Evolutionary conservation across 2,888 invertebrate genomes (phyloP).

Genomic region (Salpingus planirostris): DNA sequence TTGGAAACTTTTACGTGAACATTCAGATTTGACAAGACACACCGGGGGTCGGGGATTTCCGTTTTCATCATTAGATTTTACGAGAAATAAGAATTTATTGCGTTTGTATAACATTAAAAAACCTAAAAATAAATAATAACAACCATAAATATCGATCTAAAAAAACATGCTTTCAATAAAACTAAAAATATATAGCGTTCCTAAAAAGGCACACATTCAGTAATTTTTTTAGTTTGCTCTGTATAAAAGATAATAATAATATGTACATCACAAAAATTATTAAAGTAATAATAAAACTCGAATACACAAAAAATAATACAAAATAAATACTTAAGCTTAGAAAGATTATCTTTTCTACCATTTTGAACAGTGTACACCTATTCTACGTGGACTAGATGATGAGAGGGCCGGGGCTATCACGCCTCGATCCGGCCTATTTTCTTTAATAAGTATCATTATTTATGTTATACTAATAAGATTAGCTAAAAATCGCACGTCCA

Average conservation of each 20-base stretch:
- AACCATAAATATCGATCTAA: slow-evolving; percentile 36
- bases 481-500: too few species aligned
- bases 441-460: too few species aligned
- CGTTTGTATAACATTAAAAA: neutral
- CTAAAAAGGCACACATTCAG: slow-evolving; percentile 26
- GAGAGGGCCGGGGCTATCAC: too few species aligned
- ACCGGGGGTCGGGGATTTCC: too few species aligned
- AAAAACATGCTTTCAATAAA: slow-evolving; percentile 34
- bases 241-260: too few species aligned
- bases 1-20: too few species aligned
- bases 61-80: too few species aligned
- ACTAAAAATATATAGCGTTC: slow-evolving; percentile 21
- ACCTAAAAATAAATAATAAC: slow-evolving; percentile 33
- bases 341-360: slow-evolving; percentile 15
- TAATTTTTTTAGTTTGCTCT: too few species aligned
- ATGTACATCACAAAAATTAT: slow-evolving; percentile 20
- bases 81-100: neutral
- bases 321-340: slow-evolving; percentile 20
- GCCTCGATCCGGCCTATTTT: too few species aligned
- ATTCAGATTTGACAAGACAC: too few species aligned
- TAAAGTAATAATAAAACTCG: slow-evolving; percentile 12
- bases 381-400: slow-evolving; percentile 31
- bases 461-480: too few species aligned
- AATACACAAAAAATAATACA: slow-evolving; percentile 16
- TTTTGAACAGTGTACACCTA: slow-evolving; percentile 27